Percentiles rank a stretch among this genome's conserved stretches.
phyloP scores from a whole-genome alignment of 2,797 vertebrate genomes.

The Philypnodon macrostomus region DNA sequence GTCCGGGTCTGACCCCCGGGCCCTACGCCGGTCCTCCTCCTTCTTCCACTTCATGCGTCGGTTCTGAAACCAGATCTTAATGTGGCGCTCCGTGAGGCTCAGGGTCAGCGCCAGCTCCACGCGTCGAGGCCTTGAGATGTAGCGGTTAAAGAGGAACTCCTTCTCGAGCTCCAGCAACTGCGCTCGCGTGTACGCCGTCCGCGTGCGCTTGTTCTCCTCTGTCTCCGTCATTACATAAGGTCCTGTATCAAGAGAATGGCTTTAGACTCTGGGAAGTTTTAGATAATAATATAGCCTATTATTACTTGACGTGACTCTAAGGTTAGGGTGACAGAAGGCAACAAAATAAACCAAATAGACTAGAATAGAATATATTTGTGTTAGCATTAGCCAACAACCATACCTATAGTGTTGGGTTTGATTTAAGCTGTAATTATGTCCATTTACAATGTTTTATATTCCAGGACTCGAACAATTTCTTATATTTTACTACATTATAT shows the following conservation, averaged over 20 bases:
- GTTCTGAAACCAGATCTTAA: conserved; percentile 98
- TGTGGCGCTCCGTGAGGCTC: conserved; percentile 95
- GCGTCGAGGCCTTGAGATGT: conserved; percentile 93
- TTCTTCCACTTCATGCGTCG: conserved; percentile 98
- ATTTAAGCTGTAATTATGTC: no score
- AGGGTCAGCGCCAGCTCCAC: conserved; percentile 95
- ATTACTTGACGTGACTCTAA: no score
- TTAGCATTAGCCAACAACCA: no score
- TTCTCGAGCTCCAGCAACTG: conserved; percentile 97
- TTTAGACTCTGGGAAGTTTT: background rate
- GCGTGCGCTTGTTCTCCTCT: conserved; percentile 93
- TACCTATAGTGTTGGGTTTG: no score
- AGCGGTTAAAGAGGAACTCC: conserved; percentile 97
- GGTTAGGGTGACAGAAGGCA: no score
- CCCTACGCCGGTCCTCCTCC: conserved; percentile 91
- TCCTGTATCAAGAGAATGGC: conserved; percentile 68
- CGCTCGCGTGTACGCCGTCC: conserved; percentile 94
- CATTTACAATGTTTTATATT: no score
- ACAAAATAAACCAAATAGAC: no score
- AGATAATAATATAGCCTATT: no score
- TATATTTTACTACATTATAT: no score
- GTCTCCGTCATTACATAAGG: conserved; percentile 83
- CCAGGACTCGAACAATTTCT: no score
- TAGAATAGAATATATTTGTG: no score
- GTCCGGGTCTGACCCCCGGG: conserved; percentile 78